Evolutionary conservation across 2,113 vertebrate species (phyloP).

Genomic region (Prunella fulvescens): DNA sequence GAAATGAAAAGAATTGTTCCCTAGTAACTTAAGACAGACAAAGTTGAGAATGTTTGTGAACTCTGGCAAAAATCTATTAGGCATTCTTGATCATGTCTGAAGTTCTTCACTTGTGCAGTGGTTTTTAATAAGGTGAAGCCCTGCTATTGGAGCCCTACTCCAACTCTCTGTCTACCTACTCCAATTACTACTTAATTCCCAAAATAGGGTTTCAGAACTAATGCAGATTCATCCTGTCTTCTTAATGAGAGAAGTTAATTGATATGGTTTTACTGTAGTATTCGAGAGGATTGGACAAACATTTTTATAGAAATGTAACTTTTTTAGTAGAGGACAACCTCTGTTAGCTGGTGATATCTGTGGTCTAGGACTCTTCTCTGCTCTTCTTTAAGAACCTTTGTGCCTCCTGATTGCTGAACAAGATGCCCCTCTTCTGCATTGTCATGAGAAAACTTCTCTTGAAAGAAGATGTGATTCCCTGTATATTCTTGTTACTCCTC

Average conservation of each 20-base stretch:
- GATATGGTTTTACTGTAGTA: background rate
- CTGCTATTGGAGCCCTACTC: background rate
- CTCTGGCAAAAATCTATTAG: background rate
- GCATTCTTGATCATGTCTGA: background rate
- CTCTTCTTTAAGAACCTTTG: background rate
- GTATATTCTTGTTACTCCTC: background rate
- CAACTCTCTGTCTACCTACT: background rate
- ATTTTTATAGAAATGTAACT: background rate
- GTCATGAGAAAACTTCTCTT: background rate
- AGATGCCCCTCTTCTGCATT: background rate
- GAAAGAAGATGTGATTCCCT: background rate
- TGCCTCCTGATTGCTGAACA: background rate
- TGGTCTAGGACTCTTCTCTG: background rate
- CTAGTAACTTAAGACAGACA: background rate
- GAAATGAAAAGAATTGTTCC: background rate
- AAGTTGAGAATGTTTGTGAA: background rate
- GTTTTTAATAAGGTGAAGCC: background rate
- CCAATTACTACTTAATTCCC: background rate
- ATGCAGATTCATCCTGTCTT: background rate
- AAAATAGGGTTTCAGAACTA: background rate
- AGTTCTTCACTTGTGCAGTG: background rate
- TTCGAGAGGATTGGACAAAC: background rate
- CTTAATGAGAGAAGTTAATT: background rate
- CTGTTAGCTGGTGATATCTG: background rate
- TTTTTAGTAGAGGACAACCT: background rate